Evolutionary conservation across 2,797 vertebrate genomes (phyloP).

Genomic region (Neopelma chrysocephalum): DNA sequence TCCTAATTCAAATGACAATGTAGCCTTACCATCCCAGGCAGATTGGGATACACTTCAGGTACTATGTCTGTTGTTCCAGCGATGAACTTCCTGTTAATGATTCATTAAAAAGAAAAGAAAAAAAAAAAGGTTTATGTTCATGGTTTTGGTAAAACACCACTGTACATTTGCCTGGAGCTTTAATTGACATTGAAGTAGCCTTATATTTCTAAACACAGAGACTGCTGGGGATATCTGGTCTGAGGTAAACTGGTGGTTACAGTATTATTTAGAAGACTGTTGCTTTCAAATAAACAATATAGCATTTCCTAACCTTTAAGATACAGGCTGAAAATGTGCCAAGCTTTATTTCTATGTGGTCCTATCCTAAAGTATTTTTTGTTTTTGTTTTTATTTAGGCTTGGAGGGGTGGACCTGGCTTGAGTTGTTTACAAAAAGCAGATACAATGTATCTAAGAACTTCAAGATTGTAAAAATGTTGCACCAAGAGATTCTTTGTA

Average conservation of each 20-base stretch:
- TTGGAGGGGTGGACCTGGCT: not conserved
- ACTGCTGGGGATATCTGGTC: not conserved
- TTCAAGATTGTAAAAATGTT: not conserved
- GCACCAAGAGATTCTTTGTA: not conserved
- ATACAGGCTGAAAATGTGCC: not conserved
- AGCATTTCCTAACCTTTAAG: not conserved
- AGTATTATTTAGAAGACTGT: not conserved
- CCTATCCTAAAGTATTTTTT: not conserved
- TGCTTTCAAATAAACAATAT: not conserved
- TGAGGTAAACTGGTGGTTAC: not conserved
- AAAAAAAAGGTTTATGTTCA: not conserved
- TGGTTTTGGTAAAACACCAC: not conserved
- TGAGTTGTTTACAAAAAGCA: not conserved
- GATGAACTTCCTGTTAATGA: not conserved
- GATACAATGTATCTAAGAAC: not conserved
- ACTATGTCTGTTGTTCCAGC: not conserved
- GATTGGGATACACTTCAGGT: not conserved
- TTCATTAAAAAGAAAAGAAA: not conserved
- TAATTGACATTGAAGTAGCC: not conserved
- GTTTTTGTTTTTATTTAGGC: not conserved
- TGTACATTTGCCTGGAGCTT: not conserved
- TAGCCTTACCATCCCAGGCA: not conserved
- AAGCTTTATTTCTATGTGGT: not conserved
- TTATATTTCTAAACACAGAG: not conserved
- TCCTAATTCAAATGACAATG: not conserved